A percentile compares a stretch with the other conserved stretches of the same genome.
Conservation (phyloP, 2,888 invertebrate species). For the Odiellus spinosus region DNA sequence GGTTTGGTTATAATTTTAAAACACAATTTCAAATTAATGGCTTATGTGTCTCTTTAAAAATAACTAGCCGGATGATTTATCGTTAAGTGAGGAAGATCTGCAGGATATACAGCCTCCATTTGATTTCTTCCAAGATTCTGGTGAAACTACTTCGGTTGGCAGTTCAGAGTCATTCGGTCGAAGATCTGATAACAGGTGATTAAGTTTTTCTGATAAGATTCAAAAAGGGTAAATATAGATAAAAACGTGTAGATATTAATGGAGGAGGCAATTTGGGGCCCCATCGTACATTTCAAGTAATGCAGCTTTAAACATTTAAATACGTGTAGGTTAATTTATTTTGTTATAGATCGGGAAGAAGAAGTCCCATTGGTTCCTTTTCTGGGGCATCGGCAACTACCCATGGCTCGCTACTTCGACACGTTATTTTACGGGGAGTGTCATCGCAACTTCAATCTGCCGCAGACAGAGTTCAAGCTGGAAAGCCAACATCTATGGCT, state of each 20-base stretch:
- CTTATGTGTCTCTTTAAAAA: neutral
- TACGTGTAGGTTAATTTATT: neutral
- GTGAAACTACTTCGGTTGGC: slow-evolving; percentile 14
- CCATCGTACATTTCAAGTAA: neutral
- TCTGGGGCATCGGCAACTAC: neutral
- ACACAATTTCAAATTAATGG: neutral
- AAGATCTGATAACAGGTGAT: slow-evolving; percentile 8
- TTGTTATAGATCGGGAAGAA: slow-evolving; percentile 8
- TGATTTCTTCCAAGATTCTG: slow-evolving; percentile 14
- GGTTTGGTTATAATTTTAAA: slow-evolving; percentile 21
- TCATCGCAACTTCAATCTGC: slow-evolving; percentile 77
- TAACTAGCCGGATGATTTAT: slow-evolving; percentile 14
- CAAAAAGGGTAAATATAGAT: neutral
- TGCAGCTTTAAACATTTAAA: neutral
- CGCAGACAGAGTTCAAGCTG: slow-evolving; percentile 71
- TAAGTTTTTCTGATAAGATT: neutral
- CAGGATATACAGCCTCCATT: slow-evolving; percentile 12
- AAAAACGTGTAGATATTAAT: neutral
- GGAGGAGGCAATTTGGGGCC: neutral
- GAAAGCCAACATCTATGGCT: slow-evolving; percentile 63
- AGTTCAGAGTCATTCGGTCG: slow-evolving; percentile 12
- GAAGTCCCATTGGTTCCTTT: slow-evolving; percentile 2
- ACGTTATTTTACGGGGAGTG: slow-evolving; percentile 67
- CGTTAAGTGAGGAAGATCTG: slow-evolving; percentile 16
- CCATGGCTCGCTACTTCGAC: slow-evolving; percentile 49